A percentile compares a stretch with the other conserved stretches of the same genome.
These are phyloP conservation scores for Mormyrops attenuatus DNA, from an alignment of 2,797 vertebrate genomes.

Conservation along the genomic window DNA sequence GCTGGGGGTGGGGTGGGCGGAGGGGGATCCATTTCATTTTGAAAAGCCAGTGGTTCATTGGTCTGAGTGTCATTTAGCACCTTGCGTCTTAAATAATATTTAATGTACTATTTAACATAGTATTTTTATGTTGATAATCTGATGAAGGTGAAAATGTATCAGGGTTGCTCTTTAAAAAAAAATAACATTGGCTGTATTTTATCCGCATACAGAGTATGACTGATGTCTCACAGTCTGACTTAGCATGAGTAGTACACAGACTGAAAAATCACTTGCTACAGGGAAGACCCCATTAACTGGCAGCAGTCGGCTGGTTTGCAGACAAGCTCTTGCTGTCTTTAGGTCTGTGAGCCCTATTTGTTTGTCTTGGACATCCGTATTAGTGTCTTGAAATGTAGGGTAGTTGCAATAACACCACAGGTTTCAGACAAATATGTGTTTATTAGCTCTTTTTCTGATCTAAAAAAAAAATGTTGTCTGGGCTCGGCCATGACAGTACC, in stretches of 20 bases:
- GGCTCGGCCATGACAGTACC: neutral
- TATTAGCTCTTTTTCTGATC: neutral
- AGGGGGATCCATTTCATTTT: neutral
- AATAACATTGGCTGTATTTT: neutral
- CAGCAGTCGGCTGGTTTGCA: neutral
- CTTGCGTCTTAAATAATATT: neutral
- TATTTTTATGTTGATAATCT: neutral
- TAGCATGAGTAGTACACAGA: neutral
- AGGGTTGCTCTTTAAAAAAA: neutral
- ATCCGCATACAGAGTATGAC: neutral
- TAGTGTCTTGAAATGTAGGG: neutral
- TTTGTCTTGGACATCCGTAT: neutral
- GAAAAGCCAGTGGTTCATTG: neutral
- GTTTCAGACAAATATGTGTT: neutral
- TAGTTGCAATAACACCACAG: neutral
- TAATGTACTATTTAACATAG: neutral
- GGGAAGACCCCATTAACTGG: neutral
- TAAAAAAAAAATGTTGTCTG: neutral
- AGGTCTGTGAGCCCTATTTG: neutral
- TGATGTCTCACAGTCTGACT: neutral
- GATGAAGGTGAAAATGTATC: neutral
- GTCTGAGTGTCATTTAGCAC: neutral
- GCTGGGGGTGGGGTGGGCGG: neutral
- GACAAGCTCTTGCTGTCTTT: neutral
- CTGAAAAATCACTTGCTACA: neutral